A percentile compares a stretch with the other conserved stretches of the same genome.
Evolutionary conservation across 1,140 invertebrate genomes (phyloP).

Genomic region (Eubasilissa regina): DNA sequence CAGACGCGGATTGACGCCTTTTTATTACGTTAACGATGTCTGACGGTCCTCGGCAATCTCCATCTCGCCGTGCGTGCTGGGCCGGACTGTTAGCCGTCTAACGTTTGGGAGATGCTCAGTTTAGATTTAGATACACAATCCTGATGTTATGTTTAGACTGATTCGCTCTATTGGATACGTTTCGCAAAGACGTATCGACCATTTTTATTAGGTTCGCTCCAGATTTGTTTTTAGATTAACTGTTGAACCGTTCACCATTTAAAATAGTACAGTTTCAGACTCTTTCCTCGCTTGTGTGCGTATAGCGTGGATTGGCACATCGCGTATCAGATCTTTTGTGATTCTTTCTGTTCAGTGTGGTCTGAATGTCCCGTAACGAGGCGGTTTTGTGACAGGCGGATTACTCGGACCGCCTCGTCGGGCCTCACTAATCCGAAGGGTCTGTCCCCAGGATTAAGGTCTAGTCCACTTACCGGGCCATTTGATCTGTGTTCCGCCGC

Average conservation of each 20-base stretch:
- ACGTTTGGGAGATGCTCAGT: slow-evolving; percentile 33
- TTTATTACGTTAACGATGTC: slow-evolving; percentile 44
- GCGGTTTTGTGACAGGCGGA: slow-evolving; percentile 44
- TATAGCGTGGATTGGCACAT: neutral
- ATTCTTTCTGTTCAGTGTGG: slow-evolving; percentile 25
- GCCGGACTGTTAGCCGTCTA: neutral
- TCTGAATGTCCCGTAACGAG: slow-evolving; percentile 26
- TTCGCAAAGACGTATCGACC: slow-evolving; percentile 20
- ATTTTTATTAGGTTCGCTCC: neutral
- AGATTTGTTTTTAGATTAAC: slow-evolving; percentile 36
- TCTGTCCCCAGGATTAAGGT: slow-evolving; percentile 28
- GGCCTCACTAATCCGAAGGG: slow-evolving; percentile 29
- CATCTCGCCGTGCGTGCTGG: slow-evolving; percentile 26
- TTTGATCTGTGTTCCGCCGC: slow-evolving; percentile 15
- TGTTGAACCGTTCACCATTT: slow-evolving; percentile 15
- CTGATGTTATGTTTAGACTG: slow-evolving; percentile 27
- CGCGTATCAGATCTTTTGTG: neutral
- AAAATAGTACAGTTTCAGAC: slow-evolving; percentile 12
- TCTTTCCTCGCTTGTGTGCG: neutral
- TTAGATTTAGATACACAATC: slow-evolving; percentile 25
- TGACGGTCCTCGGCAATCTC: neutral
- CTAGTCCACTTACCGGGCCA: slow-evolving; percentile 47
- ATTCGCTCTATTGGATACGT: slow-evolving; percentile 22
- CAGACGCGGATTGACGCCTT: slow-evolving; percentile 42
- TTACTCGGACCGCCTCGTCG: slow-evolving; percentile 42